phyloP scores from a whole-genome alignment of 2,797 vertebrate genomes.

The Craterocephalus amniculus region DNA sequence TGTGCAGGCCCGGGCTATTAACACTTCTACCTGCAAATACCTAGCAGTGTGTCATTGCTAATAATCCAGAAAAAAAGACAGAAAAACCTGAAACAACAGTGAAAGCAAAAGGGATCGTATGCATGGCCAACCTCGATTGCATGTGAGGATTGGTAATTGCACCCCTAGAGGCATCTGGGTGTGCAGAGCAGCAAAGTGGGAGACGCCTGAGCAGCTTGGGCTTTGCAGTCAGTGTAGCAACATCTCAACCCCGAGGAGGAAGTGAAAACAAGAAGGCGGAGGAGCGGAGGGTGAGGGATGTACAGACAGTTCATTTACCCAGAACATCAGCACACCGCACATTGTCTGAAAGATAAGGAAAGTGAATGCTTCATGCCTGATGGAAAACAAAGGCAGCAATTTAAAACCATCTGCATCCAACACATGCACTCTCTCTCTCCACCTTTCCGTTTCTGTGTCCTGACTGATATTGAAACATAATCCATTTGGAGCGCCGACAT shows the following conservation, averaged over 20 bases:
- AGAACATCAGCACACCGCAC: constrained; percentile 80
- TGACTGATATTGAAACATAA: constrained; percentile 86
- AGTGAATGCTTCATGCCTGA: constrained; percentile 82
- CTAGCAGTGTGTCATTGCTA: constrained; percentile 74
- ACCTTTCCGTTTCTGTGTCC: constrained; percentile 71
- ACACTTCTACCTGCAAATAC: constrained; percentile 73
- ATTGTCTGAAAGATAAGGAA: constrained; percentile 81
- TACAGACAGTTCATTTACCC: constrained; percentile 87
- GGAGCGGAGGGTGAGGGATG: constrained; percentile 70
- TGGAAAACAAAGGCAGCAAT: constrained; percentile 88
- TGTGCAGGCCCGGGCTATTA: constrained; percentile 75
- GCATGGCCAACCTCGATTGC: constrained; percentile 77
- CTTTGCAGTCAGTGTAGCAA: constrained; percentile 67
- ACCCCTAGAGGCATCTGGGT: constrained; percentile 81
- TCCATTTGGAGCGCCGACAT: constrained; percentile 85
- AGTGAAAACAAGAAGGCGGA: constrained; percentile 73
- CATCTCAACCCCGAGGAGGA: constrained; percentile 80
- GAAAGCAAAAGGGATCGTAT: constrained; percentile 79
- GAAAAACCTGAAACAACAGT: constrained; percentile 51
- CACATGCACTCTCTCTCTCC: constrained; percentile 65
- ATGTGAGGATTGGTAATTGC: constrained; percentile 86
- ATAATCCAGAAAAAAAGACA: constrained; percentile 65
- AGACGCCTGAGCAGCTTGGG: constrained; percentile 74
- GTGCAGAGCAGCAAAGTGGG: constrained; percentile 79
- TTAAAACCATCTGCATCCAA: constrained; percentile 86